Percentiles rank a stretch among this genome's conserved stretches.
Conservation (phyloP, 2,888 invertebrate species). For the Dusona sp. region DNA sequence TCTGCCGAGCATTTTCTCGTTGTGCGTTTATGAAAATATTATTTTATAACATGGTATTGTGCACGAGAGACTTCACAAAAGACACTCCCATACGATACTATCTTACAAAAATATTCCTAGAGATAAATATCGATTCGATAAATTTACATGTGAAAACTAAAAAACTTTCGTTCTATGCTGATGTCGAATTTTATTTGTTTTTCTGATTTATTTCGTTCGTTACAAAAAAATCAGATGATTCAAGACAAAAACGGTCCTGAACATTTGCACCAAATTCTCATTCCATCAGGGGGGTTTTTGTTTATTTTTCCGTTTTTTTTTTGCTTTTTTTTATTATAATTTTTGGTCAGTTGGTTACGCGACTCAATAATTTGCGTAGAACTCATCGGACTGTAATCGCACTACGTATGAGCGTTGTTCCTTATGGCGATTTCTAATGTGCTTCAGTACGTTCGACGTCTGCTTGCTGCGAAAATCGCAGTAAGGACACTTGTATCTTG, state of each 20-base stretch:
- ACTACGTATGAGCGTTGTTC: conserved; percentile 73
- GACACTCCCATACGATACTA: background rate
- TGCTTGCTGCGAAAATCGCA: conserved; percentile 78
- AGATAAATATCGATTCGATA: background rate
- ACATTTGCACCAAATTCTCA: background rate
- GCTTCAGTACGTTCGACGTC: conserved; percentile 77
- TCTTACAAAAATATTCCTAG: background rate
- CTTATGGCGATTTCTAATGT: conserved; percentile 77
- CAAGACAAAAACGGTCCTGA: background rate
- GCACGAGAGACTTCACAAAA: conserved; percentile 12
- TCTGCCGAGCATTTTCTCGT: background rate
- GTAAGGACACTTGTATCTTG: conserved; percentile 81
- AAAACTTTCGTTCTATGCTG: background rate
- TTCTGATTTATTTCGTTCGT: conserved; percentile 6
- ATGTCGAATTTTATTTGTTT: conserved; percentile 25
- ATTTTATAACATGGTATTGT: conserved; percentile 13
- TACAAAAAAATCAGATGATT: conserved; percentile 13
- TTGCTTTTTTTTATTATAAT: background rate
- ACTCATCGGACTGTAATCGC: conserved; percentile 65
- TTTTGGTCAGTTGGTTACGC: background rate
- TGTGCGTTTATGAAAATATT: background rate
- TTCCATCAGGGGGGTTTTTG: no score
- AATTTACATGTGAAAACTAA: background rate
- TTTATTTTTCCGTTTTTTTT: no score
- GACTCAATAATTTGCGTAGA: conserved; percentile 29